Evolutionary conservation across 2,797 vertebrate genomes (phyloP).

Genomic region (Sphenodon punctatus): DNA sequence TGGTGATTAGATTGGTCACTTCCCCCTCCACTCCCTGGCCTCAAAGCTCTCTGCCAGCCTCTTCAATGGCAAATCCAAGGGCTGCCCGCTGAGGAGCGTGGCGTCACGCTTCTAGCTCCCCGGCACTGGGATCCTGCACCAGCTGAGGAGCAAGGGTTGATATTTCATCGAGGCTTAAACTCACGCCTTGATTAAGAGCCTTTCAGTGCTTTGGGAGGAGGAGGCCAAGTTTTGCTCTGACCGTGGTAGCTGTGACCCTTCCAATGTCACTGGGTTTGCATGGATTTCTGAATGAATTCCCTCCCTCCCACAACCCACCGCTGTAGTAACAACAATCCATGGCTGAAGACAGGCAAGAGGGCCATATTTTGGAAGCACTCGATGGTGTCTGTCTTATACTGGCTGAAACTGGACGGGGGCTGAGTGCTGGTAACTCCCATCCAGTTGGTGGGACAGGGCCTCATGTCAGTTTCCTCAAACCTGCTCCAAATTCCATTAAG

Average conservation of each 20-base stretch:
- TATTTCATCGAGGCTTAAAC: too few species aligned
- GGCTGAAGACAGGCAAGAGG: neutral
- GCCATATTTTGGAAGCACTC: neutral
- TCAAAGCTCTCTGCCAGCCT: rapidly evolving
- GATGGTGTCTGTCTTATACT: neutral
- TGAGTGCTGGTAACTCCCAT: neutral
- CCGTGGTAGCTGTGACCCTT: neutral
- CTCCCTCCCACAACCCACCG: neutral
- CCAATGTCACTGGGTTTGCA: neutral
- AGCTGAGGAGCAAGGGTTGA: too few species aligned
- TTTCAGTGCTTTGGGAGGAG: neutral
- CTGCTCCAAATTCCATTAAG: neutral
- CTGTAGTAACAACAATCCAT: too few species aligned
- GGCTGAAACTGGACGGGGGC: neutral
- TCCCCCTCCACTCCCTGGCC: neutral
- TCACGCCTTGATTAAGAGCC: too few species aligned
- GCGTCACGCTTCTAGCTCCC: neutral
- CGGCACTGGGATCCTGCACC: too few species aligned
- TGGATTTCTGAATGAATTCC: too few species aligned
- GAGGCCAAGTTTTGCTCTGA: neutral
- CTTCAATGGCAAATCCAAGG: neutral
- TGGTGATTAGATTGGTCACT: rapidly evolving
- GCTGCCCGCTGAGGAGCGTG: neutral
- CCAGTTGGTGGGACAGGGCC: neutral
- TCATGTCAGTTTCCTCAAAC: neutral